Evolutionary conservation across 2,113 vertebrate genomes (phyloP), one percentile per base, ranked within the genome.

Genomic region (Hemiprocne comata): DNA sequence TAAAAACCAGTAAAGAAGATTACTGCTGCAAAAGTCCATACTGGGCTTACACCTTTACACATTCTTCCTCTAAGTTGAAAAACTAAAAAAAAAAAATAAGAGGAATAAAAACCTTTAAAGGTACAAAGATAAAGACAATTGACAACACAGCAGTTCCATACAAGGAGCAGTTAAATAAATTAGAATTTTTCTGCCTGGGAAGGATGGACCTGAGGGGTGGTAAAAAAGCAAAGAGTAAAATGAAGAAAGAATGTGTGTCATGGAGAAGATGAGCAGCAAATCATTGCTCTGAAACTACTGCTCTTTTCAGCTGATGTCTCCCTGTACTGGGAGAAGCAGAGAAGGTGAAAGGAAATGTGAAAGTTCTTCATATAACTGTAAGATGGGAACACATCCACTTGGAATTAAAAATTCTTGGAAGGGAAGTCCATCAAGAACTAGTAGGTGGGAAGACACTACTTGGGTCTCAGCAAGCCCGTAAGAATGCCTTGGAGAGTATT

Each of bases 391-490:
- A 42, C 3, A 4, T 14, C 5, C 20, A 11, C 34, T 6, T 23
- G 10, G 58, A 25, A 50, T 29, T 38, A n/a, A 69, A 57, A 74
- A 66, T 21, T 78, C 51, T 50, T n/a, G 7, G 8, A 79, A 58
- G 42, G 29, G 10, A 72, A 88, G 53, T 0, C 42, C 46, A 36
- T 8, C 48, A 71, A 34, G 34, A 73, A 60, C 29, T 20, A 46
- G 6, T 9, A 69, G 46, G 20, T 5, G 26, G 51, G 50, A 7
- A 61, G 17, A 70, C 20, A 14, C 9, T 26, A 9, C 2, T 0
- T 0, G 0, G 21, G 16, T 36, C 28, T 66, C 50, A 61, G 42
- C 11, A 76, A 70, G 73, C 7, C 21, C 5, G 0, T 29, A 24
- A 50, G 33, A 34, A 48, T 5, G 12, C 17, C 24, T 44, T 42